Evolutionary conservation across 2,113 vertebrate species (phyloP), one percentile per base, ranked within the genome.

Genomic region (Rhinichthys klamathensis): DNA sequence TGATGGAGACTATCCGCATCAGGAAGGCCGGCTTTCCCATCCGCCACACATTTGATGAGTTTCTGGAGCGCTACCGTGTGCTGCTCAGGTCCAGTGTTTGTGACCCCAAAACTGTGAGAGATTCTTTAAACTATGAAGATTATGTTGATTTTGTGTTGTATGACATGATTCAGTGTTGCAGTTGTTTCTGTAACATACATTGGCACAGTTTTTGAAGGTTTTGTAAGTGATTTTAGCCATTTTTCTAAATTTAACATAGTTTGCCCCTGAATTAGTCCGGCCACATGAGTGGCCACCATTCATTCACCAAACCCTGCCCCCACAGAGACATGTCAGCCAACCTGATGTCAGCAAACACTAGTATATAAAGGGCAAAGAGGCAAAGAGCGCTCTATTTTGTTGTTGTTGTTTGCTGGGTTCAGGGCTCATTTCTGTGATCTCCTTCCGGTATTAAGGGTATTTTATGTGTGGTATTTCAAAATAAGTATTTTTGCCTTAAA

Each of bases 1-100:
- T 99, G 97, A 95, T 98, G 96, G 97, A 99, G 93, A 99, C 98
- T 0, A 97, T 99, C 86, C 92, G 85, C 61, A 98, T 99, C 92
- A 94, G 98, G 76, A 97, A 96, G 87, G 91, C 96, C 0, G 98
- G 98, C 4, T 99, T 96, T 88, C 97, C 98, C 0, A 90, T 99
- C 7, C 97, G 98, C 41, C 97, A 98, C 93, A 96, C 90, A 0
- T 99, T 99, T 60, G 85, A 93, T 0, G 96, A 98, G 83, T 99
- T 99, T 86, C 92, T 97, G 0, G 92, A 93, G 0, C 94, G 97
- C 56, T 99, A 98, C 90, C 87, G 93, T 0, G 89, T 95, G 46
- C 94, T 99, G 12, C 93, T 97, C 88, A 94, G 87, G 32, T 92
- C 89, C 0, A 88, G 80, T 54, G 5, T 89, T 56, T 95, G 94